Evolutionary conservation across 2,888 invertebrate species (phyloP).

Genomic region (Conus canariensis): DNA sequence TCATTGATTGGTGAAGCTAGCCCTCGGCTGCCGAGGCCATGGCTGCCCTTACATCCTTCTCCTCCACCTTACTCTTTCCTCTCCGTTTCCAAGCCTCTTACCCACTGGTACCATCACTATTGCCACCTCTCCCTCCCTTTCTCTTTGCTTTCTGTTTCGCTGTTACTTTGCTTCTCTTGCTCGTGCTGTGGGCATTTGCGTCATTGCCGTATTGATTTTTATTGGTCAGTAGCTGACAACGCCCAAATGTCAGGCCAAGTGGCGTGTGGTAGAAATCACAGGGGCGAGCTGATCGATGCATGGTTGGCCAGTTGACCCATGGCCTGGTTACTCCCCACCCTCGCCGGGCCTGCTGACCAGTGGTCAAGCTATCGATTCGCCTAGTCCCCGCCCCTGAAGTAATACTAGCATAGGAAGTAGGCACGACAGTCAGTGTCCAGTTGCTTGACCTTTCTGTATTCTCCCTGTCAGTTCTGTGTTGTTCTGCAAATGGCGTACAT

Average conservation of each 20-base stretch:
- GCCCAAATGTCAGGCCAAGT: slow-evolving; percentile 17
- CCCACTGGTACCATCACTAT: slow-evolving; percentile 3
- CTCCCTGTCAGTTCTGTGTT: background rate
- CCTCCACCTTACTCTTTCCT: background rate
- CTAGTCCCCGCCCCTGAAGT: slow-evolving; percentile 19
- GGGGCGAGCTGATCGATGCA: background rate
- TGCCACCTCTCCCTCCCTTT: background rate
- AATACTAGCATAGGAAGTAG: background rate
- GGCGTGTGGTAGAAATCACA: background rate
- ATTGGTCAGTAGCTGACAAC: slow-evolving; percentile 28
- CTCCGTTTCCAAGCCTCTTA: background rate
- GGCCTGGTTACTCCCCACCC: background rate
- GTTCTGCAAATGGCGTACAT: no score
- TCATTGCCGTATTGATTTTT: slow-evolving; percentile 34
- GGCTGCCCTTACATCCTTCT: background rate
- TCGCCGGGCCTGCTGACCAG: background rate
- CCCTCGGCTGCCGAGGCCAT: slow-evolving; percentile 17
- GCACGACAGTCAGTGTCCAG: background rate
- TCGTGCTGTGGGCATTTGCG: slow-evolving; percentile 25
- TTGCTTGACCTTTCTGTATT: background rate
- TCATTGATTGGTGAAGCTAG: slow-evolving; percentile 28
- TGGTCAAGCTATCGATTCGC: slow-evolving; percentile 8
- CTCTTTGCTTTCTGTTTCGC: background rate
- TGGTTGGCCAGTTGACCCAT: background rate
- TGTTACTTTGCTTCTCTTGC: background rate